These are phyloP conservation scores for Brachylomia viminalis DNA, from an alignment of 2,888 invertebrate genomes.

Conservation along the genomic window DNA sequence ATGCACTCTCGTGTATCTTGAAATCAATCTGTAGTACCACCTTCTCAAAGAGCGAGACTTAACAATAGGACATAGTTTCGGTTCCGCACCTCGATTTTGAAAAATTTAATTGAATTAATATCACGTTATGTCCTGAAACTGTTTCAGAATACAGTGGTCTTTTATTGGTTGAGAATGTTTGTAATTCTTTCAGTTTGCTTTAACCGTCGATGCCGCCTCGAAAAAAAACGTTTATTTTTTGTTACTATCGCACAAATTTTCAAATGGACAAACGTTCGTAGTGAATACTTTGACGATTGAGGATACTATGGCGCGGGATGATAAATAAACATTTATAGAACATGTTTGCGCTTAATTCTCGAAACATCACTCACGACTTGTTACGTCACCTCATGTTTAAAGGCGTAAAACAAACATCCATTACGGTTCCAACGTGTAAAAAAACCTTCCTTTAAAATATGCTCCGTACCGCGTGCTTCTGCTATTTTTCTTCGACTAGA, in stretches of 20 bases:
- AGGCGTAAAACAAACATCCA: constrained; percentile 3
- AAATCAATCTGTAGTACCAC: not conserved
- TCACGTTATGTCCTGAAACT: not conserved
- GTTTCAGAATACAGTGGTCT: not conserved
- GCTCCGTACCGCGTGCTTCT: no score
- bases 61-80: not conserved
- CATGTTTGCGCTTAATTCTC: constrained; percentile 28
- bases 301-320: not conserved
- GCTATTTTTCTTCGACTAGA: constrained; percentile 5
- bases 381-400: not conserved
- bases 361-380: constrained; percentile 18
- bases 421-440: not conserved
- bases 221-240: not conserved
- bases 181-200: not conserved
- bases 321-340: constrained; percentile 21
- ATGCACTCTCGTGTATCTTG: constrained; percentile 4
- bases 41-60: not conserved
- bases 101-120: constrained; percentile 4
- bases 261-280: not conserved
- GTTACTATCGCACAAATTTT: not conserved
- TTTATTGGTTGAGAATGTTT: constrained; percentile 7
- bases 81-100: not conserved
- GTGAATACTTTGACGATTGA: constrained; percentile 2
- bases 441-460: constrained; percentile 6
- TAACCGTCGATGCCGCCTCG: not conserved